Evolutionary conservation across 1,140 invertebrate species (phyloP), one percentile per base, ranked within the genome.

Genomic region (Bicyclus anynana): DNA sequence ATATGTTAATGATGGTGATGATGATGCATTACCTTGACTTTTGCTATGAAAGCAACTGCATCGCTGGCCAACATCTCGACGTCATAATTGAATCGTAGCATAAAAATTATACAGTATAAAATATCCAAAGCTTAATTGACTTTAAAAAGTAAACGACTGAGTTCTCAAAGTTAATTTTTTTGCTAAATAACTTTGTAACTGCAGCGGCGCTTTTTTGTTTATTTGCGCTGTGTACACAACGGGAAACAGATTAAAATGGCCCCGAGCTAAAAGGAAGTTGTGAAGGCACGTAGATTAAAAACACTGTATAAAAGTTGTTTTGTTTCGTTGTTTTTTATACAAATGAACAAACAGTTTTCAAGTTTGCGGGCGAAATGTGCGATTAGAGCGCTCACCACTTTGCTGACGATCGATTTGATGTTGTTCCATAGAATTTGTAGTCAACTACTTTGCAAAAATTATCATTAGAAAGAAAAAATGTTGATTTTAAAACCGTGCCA

Each of bases 221-320:
- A 62, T 80, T 66, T 70, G 70, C 76, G 14, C 67, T 69, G 73
- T 78, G 73, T 78, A 65, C 66, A 66, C 66, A 74, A 62, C 65
- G 69, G 74, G 72, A 79, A 79, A 78, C 69, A 80, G 77, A 82
- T 82, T 82, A 82, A 82, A 81, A 82, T 78, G 67, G 74, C 79
- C 77, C 48, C 58, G 51, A 71, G 79, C 77, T 71, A 74, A 67
- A 74, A 76, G 73, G 73, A 62, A 77, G 63, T 70, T 70, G 74
- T 74, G 74, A 79, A 81, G 72, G 76, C 74, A 71, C 65, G 71
- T 67, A 79, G 74, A 80, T 82, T 82, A 80, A 82, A 78, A 80
- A 80, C 69, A 74, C 49, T 68, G 69, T 74, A 70, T 44, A 44
- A 74, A 72, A 72, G 61, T 72, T 58, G 54, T 40, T 2, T 16